These are phyloP conservation scores for Nephotettix cincticeps DNA, from an alignment of 1,140 invertebrate genomes.

Conservation along the genomic window DNA sequence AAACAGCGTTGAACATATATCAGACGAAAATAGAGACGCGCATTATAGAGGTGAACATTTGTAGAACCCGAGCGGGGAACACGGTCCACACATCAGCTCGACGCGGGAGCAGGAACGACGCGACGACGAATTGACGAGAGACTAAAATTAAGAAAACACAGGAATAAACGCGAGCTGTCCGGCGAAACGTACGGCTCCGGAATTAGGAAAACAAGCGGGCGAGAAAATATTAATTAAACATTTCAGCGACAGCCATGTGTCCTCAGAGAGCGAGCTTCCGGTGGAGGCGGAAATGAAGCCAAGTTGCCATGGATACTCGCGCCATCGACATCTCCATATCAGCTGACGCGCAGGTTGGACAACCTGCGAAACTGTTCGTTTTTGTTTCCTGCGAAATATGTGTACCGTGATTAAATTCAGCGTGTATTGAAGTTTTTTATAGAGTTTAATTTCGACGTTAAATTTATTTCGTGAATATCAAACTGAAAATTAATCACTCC, in stretches of 20 bases:
- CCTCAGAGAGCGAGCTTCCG: neutral
- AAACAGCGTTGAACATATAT: neutral
- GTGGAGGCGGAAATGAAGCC: neutral
- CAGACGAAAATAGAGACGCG: neutral
- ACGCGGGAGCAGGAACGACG: neutral
- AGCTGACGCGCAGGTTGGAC: too few relatives aligned
- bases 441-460: too few relatives aligned
- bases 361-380: too few relatives aligned
- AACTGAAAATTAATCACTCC: too few relatives aligned
- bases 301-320: slow-evolving; percentile 1
- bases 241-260: neutral
- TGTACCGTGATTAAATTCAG: too few relatives aligned
- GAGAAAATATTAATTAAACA: slow-evolving; percentile 10
- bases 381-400: too few relatives aligned
- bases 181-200: neutral
- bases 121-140: neutral
- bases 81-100: neutral
- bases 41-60: neutral
- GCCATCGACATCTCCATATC: neutral
- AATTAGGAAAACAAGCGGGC: neutral
- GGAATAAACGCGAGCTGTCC: neutral
- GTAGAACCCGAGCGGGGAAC: neutral
- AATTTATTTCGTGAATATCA: too few relatives aligned
- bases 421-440: too few relatives aligned
- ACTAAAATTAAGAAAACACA: too few relatives aligned